Percentiles rank a stretch among this genome's conserved stretches.
These are phyloP conservation scores for Drosophila testacea DNA, from an alignment of 2,888 invertebrate genomes.

Conservation along the genomic window DNA sequence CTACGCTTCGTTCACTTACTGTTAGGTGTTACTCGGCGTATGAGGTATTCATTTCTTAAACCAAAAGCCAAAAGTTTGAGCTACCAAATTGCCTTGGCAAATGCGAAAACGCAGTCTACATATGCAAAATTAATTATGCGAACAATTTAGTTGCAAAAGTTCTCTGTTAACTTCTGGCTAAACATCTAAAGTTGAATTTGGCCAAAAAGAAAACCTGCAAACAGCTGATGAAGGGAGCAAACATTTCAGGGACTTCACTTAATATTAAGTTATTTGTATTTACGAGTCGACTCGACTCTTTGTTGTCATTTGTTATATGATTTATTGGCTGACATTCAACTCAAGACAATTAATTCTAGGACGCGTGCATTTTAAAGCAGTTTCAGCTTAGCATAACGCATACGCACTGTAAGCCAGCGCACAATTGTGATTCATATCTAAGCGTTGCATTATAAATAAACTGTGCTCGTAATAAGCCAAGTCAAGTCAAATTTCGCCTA, in stretches of 20 bases:
- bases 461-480: constrained; percentile 46
- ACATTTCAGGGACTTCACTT: background rate
- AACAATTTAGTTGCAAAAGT: constrained; percentile 29
- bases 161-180: constrained; percentile 5
- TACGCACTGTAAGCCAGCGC: constrained; percentile 40
- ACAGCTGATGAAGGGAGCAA: constrained; percentile 8
- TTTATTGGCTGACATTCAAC: constrained; percentile 27
- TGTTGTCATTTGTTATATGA: constrained; percentile 21
- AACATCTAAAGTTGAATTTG: constrained; percentile 8
- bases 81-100: background rate
- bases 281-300: constrained; percentile 10
- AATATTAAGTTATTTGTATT: constrained; percentile 17
- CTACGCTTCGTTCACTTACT: constrained; percentile 8
- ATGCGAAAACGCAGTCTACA: constrained; percentile 24
- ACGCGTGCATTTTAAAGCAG: constrained; percentile 38
- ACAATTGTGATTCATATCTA: constrained; percentile 49
- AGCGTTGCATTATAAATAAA: constrained; percentile 71
- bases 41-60: constrained; percentile 49
- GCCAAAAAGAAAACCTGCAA: background rate
- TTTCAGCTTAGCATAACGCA: constrained; percentile 18
- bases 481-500: constrained; percentile 31
- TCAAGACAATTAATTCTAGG: constrained; percentile 31
- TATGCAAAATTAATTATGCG: constrained; percentile 57
- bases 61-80: background rate
- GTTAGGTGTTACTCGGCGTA: constrained; percentile 38